Base-by-base conservation (phyloP, 1,140 invertebrate genomes). In the Drosophila suzukii region DNA sequence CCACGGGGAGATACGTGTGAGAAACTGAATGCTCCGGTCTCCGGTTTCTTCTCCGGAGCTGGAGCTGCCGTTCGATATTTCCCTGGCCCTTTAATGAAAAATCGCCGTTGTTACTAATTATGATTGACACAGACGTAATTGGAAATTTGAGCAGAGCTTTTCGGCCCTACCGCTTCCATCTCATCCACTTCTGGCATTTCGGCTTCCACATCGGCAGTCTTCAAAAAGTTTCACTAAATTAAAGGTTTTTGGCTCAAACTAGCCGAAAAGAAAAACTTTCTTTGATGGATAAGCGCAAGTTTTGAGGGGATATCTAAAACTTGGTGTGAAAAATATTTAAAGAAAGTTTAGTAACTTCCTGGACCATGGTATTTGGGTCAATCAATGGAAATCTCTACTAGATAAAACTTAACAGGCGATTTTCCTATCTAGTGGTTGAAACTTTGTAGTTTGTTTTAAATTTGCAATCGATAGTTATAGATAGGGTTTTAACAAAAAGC, bases 21-120 rank as follows among this genome's bases (percentile, higher is more conserved):
- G 85, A 89, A 86, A 86, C 83, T 77, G 43, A 61, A 47, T 67
- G 73, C 70, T 71, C 44, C 73, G 66, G 68, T 50, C 75, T 76
- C 54, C 39, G 39, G 41, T 54, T 49, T 46, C 20, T 55, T 39
- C 50, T 53, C 17, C 41, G 60, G 15, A 43, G 27, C 27, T 27
- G 27, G 32, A 34, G 59, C 60, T 75, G 72, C 72, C 36, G 72
- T 65, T 65, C 60, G 49, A 65, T 51, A 49, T 81, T 80, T 75
- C 62, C 70, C 65, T 77, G 71, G 81, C 74, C 74, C 78, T 85
- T 84, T 79, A 89, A 90, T 85, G 86, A 85, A 86, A 89, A 89
- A 89, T 90, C 85, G 81, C 82, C 81, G 83, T 90, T 91, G 90
- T 90, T 91, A 91, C 90, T 91, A 91, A 91, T 91, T 91, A 90